Base-by-base conservation (phyloP, 2,888 invertebrate species). In the Pharmacophagus antenor region DNA sequence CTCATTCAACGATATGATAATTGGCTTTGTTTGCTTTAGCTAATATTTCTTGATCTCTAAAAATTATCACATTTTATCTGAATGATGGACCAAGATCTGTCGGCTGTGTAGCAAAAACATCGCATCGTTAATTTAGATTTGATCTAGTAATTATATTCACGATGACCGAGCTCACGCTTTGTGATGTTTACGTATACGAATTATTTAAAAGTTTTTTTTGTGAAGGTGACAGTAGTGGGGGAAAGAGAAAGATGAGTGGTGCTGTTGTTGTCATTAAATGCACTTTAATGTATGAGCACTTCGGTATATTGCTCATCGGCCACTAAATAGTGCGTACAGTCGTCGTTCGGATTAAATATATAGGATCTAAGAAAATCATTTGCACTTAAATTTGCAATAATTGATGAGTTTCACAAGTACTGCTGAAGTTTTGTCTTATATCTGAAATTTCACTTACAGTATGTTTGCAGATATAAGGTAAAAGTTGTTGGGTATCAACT, bases 41-140 rank as follows among this genome's bases (percentile, higher is more conserved):
- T 60, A 63, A 62, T 54, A 62, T 65, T 61, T 22, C 37, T 50
- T 61, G 62, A 67, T 47, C 65, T 54, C 51, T 52, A 44, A 41
- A 17, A 20, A 23, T 50, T 48, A 56, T 48, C 7, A 50, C 31
- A 51, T 48, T 42, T 10, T n/a, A 27, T 21, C 18, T 6, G 18
- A 54, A 47, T 25, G 22, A 61, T 37, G 58, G 64, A 58, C 64
- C 67, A 62, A 52, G 52, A n/a, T 42, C 55, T 21, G 20, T 22
- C 66, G 64, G 67, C 61, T 27, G 52, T 15, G 22, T 23, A 8
- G 58, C 59, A 54, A 64, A 58, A 64, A 60, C 59, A 56, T 61
- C 44, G 60, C 66, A 65, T 67, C 70, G 63, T 70, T 76, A 71
- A 74, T 77, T 74, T 73, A 76, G 74, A 79, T 76, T 70, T 66